These are phyloP conservation scores for Sebastes dallii DNA, from an alignment of 2,797 vertebrate genomes.

Conservation along the genomic window DNA sequence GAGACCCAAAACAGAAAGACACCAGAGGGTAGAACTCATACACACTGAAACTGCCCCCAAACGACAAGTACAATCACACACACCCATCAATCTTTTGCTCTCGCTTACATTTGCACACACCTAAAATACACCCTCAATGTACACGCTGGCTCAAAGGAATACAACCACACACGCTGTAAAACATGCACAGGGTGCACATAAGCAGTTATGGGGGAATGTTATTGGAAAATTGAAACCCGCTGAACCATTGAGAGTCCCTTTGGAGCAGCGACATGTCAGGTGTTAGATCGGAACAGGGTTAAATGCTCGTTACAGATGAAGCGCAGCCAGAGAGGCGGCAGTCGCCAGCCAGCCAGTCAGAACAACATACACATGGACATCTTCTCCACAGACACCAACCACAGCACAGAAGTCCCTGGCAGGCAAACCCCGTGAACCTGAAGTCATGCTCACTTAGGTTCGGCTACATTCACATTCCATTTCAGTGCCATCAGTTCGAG, in stretches of 20 bases:
- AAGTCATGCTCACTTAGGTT: constrained; percentile 62
- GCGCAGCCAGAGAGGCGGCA: constrained; percentile 57
- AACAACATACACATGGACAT: constrained; percentile 51
- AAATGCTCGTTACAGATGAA: constrained; percentile 55
- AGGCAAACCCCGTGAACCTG: constrained; percentile 55
- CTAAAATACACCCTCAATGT: constrained; percentile 4
- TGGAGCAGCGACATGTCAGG: constrained; percentile 40
- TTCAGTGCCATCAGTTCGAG: constrained; percentile 46
- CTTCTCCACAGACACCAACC: constrained; percentile 46
- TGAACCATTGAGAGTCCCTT: constrained; percentile 48
- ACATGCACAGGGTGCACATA: constrained; percentile 47
- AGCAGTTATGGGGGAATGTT: constrained; percentile 61
- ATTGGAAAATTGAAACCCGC: constrained; percentile 59
- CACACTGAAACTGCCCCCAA: constrained; percentile 28
- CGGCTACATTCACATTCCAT: constrained; percentile 57
- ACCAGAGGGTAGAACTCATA: constrained; percentile 34
- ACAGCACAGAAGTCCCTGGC: constrained; percentile 40
- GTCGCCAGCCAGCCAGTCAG: constrained; percentile 58
- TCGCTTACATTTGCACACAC: background rate
- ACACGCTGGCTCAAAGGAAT: constrained; percentile 11
- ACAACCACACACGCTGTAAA: constrained; percentile 33
- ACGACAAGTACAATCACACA: constrained; percentile 18
- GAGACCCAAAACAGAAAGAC: constrained; percentile 29
- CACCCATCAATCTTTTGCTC: background rate
- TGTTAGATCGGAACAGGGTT: constrained; percentile 60